These are phyloP conservation scores for Pyrrhosoma nymphula DNA, from an alignment of 2,888 invertebrate genomes.

Conservation along the genomic window DNA sequence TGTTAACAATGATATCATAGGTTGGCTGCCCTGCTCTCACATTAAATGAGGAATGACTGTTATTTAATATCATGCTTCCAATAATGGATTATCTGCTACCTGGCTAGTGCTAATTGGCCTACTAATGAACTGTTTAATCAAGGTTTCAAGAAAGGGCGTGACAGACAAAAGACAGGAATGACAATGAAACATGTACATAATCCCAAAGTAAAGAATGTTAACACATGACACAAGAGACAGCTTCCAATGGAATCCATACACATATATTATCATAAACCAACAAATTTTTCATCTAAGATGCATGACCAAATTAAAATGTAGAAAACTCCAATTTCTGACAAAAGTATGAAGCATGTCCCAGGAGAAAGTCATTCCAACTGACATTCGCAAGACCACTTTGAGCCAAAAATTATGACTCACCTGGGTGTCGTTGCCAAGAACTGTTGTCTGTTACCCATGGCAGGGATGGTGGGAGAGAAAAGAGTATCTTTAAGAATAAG, in stretches of 20 bases:
- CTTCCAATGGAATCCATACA: background rate
- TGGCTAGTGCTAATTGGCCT: no score
- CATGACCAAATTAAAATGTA: background rate
- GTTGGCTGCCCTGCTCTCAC: no score
- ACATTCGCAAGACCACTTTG: slow-evolving; percentile 11
- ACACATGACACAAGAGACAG: slow-evolving; percentile 19
- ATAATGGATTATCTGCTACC: no score
- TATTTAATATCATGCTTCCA: no score
- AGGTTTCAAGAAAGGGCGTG: background rate
- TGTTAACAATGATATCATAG: no score
- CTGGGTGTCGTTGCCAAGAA: slow-evolving; percentile 55
- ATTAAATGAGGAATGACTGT: no score
- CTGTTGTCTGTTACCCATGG: slow-evolving; percentile 47
- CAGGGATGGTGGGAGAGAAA: slow-evolving; percentile 62
- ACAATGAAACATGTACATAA: background rate
- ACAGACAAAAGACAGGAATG: slow-evolving; percentile 48
- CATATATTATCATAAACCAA: background rate
- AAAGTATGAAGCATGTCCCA: slow-evolving; percentile 33
- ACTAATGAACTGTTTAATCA: no score
- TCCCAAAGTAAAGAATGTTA: background rate
- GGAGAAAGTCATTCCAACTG: background rate
- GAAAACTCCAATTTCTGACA: slow-evolving; percentile 48
- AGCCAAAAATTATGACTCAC: slow-evolving; percentile 40
- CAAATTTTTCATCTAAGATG: background rate
- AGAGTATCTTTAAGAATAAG: slow-evolving; percentile 30